These are phyloP conservation scores for Fulmarus glacialis DNA, from an alignment of 2,113 vertebrate genomes.

Conservation along the genomic window DNA sequence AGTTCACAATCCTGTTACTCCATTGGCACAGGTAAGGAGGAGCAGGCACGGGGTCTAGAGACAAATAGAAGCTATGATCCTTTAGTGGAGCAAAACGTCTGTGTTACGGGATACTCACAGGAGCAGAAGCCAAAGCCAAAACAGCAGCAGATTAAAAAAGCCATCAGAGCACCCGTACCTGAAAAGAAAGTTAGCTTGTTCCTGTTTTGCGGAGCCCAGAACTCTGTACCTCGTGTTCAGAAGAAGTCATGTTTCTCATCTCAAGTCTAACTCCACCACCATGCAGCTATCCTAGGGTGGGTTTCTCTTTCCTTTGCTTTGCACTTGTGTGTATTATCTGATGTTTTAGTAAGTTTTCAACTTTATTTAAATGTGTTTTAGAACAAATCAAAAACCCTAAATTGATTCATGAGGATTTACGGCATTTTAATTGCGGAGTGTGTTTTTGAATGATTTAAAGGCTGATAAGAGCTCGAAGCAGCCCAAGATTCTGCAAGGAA, in stretches of 20 bases:
- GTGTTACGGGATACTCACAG: not conserved
- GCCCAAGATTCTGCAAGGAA: slow-evolving; percentile 67
- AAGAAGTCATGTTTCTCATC: not conserved
- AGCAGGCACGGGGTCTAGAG: not conserved
- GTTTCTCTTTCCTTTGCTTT: not conserved
- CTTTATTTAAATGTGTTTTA: slow-evolving; percentile 71
- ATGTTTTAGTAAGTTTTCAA: slow-evolving; percentile 58
- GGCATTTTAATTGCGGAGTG: slow-evolving; percentile 74
- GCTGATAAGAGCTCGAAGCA: slow-evolving; percentile 69
- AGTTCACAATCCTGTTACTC: not conserved
- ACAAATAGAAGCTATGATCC: not conserved
- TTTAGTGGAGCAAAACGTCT: not conserved
- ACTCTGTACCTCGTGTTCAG: rapidly evolving
- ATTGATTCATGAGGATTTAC: slow-evolving; percentile 75
- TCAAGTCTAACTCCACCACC: not conserved
- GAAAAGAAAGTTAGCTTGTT: not conserved
- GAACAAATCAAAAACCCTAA: slow-evolving; percentile 71
- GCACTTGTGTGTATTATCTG: slow-evolving; percentile 1
- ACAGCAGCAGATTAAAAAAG: not conserved
- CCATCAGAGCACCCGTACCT: not conserved
- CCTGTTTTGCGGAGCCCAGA: not conserved
- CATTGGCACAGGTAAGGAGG: not conserved
- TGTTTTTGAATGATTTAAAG: slow-evolving; percentile 76
- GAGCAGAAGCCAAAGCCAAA: not conserved
- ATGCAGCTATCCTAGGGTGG: not conserved